phyloP scores from a whole-genome alignment of 2,113 vertebrate species.

The Piaya cayana region DNA sequence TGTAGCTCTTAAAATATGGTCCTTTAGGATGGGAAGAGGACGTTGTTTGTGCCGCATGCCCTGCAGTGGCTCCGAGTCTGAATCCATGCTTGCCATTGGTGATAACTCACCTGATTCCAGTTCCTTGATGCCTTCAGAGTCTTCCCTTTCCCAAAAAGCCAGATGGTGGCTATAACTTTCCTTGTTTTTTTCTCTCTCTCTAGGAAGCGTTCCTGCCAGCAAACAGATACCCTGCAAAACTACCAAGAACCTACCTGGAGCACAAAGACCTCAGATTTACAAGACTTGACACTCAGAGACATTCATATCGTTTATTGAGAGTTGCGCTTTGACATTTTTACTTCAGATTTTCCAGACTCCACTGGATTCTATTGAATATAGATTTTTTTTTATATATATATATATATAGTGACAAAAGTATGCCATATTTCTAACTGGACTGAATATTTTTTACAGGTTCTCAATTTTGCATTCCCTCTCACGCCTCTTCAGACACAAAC shows the following conservation, averaged over 20 bases:
- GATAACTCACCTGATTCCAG: not conserved
- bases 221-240: slow-evolving; percentile 64
- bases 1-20: not conserved
- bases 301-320: slow-evolving; percentile 63
- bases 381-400: slow-evolving; percentile 6
- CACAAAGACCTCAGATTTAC: slow-evolving; percentile 63
- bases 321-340: slow-evolving; percentile 64
- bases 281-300: slow-evolving; percentile 67
- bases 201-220: slow-evolving; percentile 16
- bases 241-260: slow-evolving; percentile 67
- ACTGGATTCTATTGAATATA: slow-evolving; percentile 56
- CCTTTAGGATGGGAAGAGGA: not conserved
- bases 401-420: slow-evolving; percentile 66
- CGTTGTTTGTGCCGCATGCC: not conserved
- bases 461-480: slow-evolving; percentile 63
- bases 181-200: not conserved
- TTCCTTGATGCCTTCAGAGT: not conserved
- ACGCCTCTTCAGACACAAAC: slow-evolving; percentile 17
- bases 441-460: slow-evolving; percentile 68
- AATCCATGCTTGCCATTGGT: accelerated
- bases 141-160: not conserved
- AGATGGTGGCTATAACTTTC: not conserved
- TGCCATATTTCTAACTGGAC: slow-evolving; percentile 74
- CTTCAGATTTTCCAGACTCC: slow-evolving; percentile 67
- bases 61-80: not conserved